phyloP scores from a whole-genome alignment of 2,797 vertebrate species.

The Manis pentadactyla region DNA sequence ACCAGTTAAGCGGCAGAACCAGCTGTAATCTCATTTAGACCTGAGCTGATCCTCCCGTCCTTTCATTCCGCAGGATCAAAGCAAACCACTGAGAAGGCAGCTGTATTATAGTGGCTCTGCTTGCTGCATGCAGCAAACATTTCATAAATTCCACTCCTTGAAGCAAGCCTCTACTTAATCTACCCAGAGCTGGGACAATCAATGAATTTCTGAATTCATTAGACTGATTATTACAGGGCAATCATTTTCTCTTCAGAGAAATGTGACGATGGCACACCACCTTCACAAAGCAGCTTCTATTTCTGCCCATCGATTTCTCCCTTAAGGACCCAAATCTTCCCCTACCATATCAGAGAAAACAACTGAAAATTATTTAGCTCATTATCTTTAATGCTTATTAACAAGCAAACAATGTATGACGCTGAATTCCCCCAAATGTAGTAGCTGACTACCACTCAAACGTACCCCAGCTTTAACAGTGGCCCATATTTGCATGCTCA shows the following conservation, averaged over 20 bases:
- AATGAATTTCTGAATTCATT: slow-evolving; percentile 99
- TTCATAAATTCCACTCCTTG: slow-evolving; percentile 93
- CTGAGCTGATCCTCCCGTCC: slow-evolving; percentile 98
- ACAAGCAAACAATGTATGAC: slow-evolving; percentile 67
- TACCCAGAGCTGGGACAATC: slow-evolving; percentile 96
- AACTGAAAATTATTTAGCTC: slow-evolving; percentile 71
- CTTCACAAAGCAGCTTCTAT: slow-evolving; percentile 77
- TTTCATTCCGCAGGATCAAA: slow-evolving; percentile 94
- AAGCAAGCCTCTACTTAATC: slow-evolving; percentile 98
- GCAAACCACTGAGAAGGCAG: slow-evolving; percentile 92
- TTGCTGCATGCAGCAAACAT: slow-evolving; percentile 88
- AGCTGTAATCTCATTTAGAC: slow-evolving; percentile 99
- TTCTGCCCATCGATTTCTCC: slow-evolving; percentile 65
- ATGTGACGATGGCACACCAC: slow-evolving; percentile 74
- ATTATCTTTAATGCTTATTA: slow-evolving; percentile 67
- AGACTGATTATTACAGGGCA: slow-evolving; percentile 92
- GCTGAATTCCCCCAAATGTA: slow-evolving; percentile 62
- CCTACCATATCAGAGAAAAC: slow-evolving; percentile 73
- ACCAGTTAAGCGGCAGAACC: slow-evolving; percentile 99
- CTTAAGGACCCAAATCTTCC: slow-evolving; percentile 68
- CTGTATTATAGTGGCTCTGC: slow-evolving; percentile 88
- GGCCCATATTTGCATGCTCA: slow-evolving; percentile 63
- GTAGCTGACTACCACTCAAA: slow-evolving; percentile 68
- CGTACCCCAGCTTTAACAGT: slow-evolving; percentile 56
- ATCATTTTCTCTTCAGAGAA: slow-evolving; percentile 83